Percentiles rank a stretch among this genome's conserved stretches.
Evolutionary conservation across 2,888 invertebrate species (phyloP).

Genomic region (Lasioglossum malachurum): DNA sequence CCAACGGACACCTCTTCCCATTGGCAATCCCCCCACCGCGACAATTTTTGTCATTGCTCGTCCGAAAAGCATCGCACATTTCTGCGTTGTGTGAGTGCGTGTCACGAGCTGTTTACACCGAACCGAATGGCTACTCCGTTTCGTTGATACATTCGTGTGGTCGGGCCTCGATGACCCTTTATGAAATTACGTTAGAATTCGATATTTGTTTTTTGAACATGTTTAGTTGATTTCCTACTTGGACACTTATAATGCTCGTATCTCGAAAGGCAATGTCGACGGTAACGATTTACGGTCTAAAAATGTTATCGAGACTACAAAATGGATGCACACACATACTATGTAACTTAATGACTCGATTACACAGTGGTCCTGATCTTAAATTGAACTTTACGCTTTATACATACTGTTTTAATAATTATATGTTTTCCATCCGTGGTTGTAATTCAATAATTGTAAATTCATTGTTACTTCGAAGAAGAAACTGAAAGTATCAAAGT

Average conservation of each 20-base stretch:
- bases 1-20: constrained; percentile 4
- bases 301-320: background rate
- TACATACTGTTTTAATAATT: background rate
- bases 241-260: background rate
- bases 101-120: constrained; percentile 44
- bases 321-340: background rate
- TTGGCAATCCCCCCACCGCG: constrained; percentile 44
- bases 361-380: background rate
- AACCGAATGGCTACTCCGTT: constrained; percentile 30
- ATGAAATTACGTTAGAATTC: background rate
- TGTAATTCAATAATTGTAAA: background rate
- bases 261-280: too few relatives aligned
- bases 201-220: background rate
- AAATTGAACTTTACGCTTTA: background rate
- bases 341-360: background rate
- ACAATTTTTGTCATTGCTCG: constrained; percentile 15
- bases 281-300: background rate
- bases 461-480: background rate
- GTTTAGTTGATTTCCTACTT: background rate
- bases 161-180: background rate
- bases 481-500: background rate
- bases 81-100: constrained; percentile 30
- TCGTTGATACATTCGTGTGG: constrained; percentile 20
- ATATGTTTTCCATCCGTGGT: background rate
- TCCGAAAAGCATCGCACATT: constrained; percentile 34